Evolutionary conservation across 2,113 vertebrate species (phyloP), one percentile per base, ranked within the genome.

Genomic region (Corythornis vintsioides): DNA sequence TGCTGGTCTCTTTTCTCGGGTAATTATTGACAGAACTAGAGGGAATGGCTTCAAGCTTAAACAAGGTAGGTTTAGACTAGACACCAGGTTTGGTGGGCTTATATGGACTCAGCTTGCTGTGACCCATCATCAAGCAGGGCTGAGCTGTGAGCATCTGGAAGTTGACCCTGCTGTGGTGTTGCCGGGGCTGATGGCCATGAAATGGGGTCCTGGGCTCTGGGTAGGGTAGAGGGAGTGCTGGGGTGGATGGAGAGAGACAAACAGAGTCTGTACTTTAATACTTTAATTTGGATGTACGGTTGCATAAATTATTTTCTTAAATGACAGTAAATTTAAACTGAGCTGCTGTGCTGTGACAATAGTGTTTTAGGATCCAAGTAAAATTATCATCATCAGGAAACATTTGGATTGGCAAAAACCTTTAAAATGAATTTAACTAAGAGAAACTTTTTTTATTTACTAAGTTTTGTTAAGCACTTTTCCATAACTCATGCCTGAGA

Each of bases 311-410:
- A 1, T 61, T 86, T 53, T 76, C n/a, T 74, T 66, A 66, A 71
- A n/a, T 71, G 4, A 2, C 13, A 60, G 5, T 19, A 59, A 84
- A 64, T 9, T 55, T 21, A 59, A 87, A 64, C 12, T 59, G 42
- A 73, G 5, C 20, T 69, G 10, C 2, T 10, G 1, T 0, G 3
- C 14, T 83, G 13, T n/a, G 21, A 61, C 8, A 74, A 17, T 2
- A 65, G 8, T 15, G 74, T 94, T 86, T n/a, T 26, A 15, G 3
- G 25, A 72, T 40, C 18, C 25, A 26, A 22, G 20, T 69, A 72
- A 74, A 80, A 38, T 38, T 56, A 24, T 40, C 29, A 84, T 5
- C 12, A 56, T 6, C 17, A 67, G 11, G 22, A 86, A 80, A 73
- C 8, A 10, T 43, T n/a, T 71, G 22, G 9, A 26, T 53, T 86